A percentile compares a stretch with the other conserved stretches of the same genome.
phyloP scores from a whole-genome alignment of 2,888 invertebrate genomes.

The Dynastes hyllus region DNA sequence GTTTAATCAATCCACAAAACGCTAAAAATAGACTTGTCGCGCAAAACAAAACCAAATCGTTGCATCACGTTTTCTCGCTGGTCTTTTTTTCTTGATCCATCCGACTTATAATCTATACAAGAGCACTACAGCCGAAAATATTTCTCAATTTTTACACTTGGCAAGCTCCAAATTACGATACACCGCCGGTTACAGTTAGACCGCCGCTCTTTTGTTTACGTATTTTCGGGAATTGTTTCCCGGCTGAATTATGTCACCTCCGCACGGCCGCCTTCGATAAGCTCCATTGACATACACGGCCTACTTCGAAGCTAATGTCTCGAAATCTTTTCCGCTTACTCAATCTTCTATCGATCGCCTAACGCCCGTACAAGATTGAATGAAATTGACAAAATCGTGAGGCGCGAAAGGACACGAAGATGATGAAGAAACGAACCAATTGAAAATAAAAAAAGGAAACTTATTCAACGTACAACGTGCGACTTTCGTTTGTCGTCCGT shows the following conservation, averaged over 20 bases:
- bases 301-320: conserved; percentile 1
- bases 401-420: not conserved
- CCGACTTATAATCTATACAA: not conserved
- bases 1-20: too few species aligned
- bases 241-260: conserved; percentile 22
- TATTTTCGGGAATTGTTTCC: conserved; percentile 1
- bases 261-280: conserved; percentile 7
- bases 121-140: not conserved
- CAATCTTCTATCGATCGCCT: not conserved
- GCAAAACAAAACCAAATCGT: not conserved
- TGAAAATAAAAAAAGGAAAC: not conserved
- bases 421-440: conserved; percentile 1
- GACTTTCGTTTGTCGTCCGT: conserved; percentile 10
- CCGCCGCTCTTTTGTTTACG: conserved; percentile 14
- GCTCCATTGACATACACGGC: conserved; percentile 23
- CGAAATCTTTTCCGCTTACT: conserved; percentile 3
- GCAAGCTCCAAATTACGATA: conserved; percentile 10
- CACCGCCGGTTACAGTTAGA: conserved; percentile 5
- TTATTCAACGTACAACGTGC: conserved; percentile 11
- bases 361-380: not conserved
- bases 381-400: not conserved
- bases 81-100: not conserved
- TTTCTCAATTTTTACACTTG: conserved; percentile 21
- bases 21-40: not conserved
- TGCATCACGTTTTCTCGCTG: not conserved